Evolutionary conservation across 37 sponge, comb jelly and placozoan species (phyloP).

Genomic region (Haliclona indistincta): DNA sequence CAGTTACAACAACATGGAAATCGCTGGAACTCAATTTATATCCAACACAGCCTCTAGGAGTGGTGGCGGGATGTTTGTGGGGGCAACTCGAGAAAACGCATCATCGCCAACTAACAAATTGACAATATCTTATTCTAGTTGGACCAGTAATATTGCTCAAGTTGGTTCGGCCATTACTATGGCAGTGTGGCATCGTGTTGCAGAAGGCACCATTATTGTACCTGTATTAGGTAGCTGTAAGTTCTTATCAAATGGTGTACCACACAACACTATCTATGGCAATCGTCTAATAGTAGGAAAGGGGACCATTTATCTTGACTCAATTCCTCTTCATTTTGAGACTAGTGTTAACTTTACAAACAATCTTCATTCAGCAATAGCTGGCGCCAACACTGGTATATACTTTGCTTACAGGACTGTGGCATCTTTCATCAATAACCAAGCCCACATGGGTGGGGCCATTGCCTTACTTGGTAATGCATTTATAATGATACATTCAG

Average conservation of each 20-base stretch:
- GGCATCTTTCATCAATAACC: constrained; percentile 7
- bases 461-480: constrained; percentile 37
- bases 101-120: too few species aligned
- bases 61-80: too few species aligned
- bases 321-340: neutral
- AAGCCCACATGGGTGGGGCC: constrained; percentile 32
- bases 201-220: neutral
- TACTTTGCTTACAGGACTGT: neutral
- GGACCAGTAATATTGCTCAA: constrained; percentile 17
- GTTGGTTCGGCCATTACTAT: constrained; percentile 20
- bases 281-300: too few species aligned
- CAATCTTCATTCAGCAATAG: constrained; percentile 12
- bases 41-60: too few species aligned
- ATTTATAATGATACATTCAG: neutral
- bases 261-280: too few species aligned
- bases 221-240: neutral
- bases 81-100: too few species aligned
- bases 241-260: neutral
- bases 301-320: constrained; percentile 18
- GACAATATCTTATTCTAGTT: too few species aligned
- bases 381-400: neutral
- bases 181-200: neutral
- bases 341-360: neutral
- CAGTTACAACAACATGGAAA: too few species aligned
- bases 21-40: too few species aligned